Percentiles rank a stretch among this genome's conserved stretches.
phyloP scores from a whole-genome alignment of 2,113 vertebrate genomes.

The Carassius carassius region DNA sequence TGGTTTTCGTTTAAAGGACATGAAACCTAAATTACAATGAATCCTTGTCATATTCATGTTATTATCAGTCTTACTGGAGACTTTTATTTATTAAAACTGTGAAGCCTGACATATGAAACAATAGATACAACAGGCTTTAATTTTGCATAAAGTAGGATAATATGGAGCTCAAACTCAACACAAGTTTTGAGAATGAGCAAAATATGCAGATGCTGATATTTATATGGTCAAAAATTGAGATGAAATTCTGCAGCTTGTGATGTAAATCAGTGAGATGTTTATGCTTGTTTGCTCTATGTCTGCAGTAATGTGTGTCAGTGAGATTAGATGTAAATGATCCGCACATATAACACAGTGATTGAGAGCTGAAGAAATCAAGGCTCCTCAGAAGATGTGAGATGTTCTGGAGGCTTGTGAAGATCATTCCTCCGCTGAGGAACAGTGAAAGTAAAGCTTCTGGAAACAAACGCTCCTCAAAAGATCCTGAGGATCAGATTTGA shows the following conservation, averaged over 20 bases:
- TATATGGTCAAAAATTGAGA: background rate
- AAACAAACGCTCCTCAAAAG: too few species aligned
- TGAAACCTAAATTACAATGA: background rate
- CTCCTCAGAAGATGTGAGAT: too few species aligned
- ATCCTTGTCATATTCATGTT: background rate
- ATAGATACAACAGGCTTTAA: background rate
- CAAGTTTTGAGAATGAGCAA: background rate
- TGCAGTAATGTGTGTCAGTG: too few species aligned
- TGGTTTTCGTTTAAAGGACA: background rate
- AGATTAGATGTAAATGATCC: too few species aligned
- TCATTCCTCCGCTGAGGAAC: too few species aligned
- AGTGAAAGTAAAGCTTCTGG: too few species aligned
- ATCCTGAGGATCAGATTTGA: too few species aligned
- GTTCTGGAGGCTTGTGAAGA: too few species aligned
- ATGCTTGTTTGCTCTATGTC: too few species aligned
- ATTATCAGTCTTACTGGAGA: background rate
- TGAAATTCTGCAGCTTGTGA: background rate
- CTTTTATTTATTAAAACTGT: background rate
- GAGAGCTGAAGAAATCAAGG: too few species aligned
- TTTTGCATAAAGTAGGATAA: background rate
- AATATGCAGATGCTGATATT: background rate
- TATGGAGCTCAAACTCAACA: background rate
- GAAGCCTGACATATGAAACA: background rate
- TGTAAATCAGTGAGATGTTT: background rate
- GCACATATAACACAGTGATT: too few species aligned